Evolutionary conservation across 1,140 invertebrate genomes (phyloP).

Genomic region (Globodera rostochiensis): DNA sequence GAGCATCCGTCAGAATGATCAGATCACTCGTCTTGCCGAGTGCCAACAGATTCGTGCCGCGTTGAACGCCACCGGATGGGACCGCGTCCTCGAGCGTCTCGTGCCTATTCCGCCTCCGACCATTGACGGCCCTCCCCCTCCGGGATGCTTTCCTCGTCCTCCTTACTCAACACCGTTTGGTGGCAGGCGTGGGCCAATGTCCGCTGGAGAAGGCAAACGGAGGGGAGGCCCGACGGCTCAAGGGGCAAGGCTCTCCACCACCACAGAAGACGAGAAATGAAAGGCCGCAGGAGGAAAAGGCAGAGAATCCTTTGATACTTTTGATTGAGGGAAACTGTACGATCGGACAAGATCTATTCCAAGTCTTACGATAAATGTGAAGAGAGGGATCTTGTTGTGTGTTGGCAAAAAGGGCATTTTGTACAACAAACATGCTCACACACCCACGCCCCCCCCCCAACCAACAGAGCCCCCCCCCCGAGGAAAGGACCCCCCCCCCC

Average conservation of each 20-base stretch:
- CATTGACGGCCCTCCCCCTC: constrained; percentile 4
- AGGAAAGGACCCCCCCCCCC: no score
- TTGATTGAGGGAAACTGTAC: background rate
- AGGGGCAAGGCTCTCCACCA: background rate
- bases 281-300: background rate
- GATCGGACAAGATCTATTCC: background rate
- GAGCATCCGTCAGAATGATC: constrained; percentile 20
- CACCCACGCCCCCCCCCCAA: no score
- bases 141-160: constrained; percentile 18
- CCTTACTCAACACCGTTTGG: background rate
- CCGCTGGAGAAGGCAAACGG: no score
- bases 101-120: constrained; percentile 12
- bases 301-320: background rate
- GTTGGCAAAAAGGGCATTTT: background rate
- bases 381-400: background rate
- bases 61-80: background rate
- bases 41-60: constrained; percentile 9
- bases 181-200: background rate
- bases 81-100: background rate
- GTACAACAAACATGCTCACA: background rate
- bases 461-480: no score
- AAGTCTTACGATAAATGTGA: background rate
- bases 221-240: background rate
- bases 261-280: background rate
- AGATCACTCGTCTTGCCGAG: constrained; percentile 18